Evolutionary conservation across 2,888 invertebrate genomes (phyloP).

Genomic region (Apodemia zela): DNA sequence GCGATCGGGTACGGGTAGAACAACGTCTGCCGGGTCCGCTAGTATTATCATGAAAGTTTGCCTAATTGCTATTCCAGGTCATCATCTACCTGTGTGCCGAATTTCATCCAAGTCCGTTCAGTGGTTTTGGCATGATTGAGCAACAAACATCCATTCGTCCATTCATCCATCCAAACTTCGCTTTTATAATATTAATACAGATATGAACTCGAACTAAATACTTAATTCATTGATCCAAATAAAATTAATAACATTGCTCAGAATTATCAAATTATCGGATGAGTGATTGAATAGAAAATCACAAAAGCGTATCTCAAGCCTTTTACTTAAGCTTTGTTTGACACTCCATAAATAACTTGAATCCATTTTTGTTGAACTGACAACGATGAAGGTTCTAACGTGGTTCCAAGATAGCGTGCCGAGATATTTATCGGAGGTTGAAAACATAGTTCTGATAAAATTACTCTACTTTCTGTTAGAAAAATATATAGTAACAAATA

Average conservation of each 20-base stretch:
- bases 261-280: not conserved
- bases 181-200: too few species aligned
- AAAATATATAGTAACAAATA: not conserved
- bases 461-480: not conserved
- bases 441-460: not conserved
- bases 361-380: not conserved
- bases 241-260: not conserved
- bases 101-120: too few species aligned
- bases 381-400: not conserved
- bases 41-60: too few species aligned
- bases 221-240: too few species aligned
- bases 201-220: too few species aligned
- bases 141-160: too few species aligned
- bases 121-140: too few species aligned
- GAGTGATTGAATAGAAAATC: not conserved
- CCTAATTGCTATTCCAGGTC: too few species aligned
- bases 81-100: too few species aligned
- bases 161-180: too few species aligned
- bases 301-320: not conserved
- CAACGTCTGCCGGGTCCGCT: too few species aligned
- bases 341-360: conserved; percentile 2
- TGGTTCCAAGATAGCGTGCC: not conserved
- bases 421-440: not conserved
- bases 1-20: too few species aligned
- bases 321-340: not conserved